Base-by-base conservation (phyloP, 2,888 invertebrate species). In the Trachelus iudaicus region DNA sequence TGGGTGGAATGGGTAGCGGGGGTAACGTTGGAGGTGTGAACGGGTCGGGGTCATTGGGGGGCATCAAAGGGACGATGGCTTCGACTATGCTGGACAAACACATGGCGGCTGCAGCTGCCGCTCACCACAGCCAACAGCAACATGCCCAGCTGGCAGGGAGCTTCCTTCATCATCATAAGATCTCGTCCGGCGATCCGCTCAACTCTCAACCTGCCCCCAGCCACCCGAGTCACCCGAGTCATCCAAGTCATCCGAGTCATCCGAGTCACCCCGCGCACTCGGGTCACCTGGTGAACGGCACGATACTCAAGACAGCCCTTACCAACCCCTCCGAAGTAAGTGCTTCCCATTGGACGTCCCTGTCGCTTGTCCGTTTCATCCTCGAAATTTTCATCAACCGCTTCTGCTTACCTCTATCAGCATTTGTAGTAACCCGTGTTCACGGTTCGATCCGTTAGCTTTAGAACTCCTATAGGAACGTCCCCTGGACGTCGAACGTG, bases 301-400 rank as follows among this genome's bases (percentile, higher is more conserved):
- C 97, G 91, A 98, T 98, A 90, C 94, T 98, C 88, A 98, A 98
- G 94, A 97, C 98, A 92, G 98, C 98, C 85, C 94, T 98, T 89
- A 98, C 98, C 87, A 98, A 97, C 92, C 98, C 98, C 86, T 97
- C 97, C 92, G 98, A 98, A 94, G 94, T 93, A 85, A 92, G 91
- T 89, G 34, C 71, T 9, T 30, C 11, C 78, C 9, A 23, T 23
- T 23, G 56, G 56, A 56, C 15, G 6, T 56, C 56, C 15, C 2
- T 9, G 9, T 56, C 56, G 23, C 23, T 56, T 56, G 6, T 56
- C 2, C 23, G 9, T 56, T 56, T 56, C 56, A 56, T 56, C 23
- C 9, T 15, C 56, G 6, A 9, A 23, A 23, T 9, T 9, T 56
- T 23, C 40, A 56, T 56, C 56, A 23, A 23, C 23, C 56, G 9